Conservation (phyloP, 1,140 invertebrate species). For the Caenorhabditis latens region DNA sequence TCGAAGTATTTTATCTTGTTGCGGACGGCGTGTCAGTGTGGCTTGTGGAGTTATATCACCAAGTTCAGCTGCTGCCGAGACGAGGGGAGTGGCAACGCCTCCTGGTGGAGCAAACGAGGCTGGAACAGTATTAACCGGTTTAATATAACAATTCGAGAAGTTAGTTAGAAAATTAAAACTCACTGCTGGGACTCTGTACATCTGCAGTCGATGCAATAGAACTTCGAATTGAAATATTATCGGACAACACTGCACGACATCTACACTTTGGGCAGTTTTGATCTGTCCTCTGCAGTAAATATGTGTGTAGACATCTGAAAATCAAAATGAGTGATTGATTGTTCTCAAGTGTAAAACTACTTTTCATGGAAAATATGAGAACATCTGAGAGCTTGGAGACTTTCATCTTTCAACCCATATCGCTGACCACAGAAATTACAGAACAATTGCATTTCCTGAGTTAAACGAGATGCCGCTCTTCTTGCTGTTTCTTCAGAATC, state of each 20-base stretch:
- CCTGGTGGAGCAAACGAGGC: constrained; percentile 50
- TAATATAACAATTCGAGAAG: not conserved
- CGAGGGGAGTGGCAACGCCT: constrained; percentile 25
- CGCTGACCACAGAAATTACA: constrained; percentile 78
- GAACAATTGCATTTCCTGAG: constrained; percentile 78
- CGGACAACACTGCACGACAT: constrained; percentile 65
- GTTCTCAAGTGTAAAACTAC: constrained; percentile 52
- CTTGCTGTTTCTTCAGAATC: constrained; percentile 73
- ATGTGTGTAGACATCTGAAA: constrained; percentile 70
- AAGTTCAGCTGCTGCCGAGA: constrained; percentile 27
- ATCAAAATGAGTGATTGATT: not conserved
- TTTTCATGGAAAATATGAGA: constrained; percentile 77
- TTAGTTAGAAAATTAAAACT: not conserved
- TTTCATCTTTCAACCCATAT: constrained; percentile 74
- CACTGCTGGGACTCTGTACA: constrained; percentile 62
- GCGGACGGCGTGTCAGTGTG: constrained; percentile 8
- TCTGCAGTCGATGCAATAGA: constrained; percentile 64
- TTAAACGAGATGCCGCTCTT: constrained; percentile 66
- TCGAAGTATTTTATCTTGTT: constrained; percentile 31
- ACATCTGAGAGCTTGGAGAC: constrained; percentile 74
- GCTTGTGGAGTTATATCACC: constrained; percentile 44
- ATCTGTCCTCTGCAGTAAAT: constrained; percentile 61
- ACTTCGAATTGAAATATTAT: constrained; percentile 67
- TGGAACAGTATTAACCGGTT: not conserved
- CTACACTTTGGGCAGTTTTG: constrained; percentile 70